Evolutionary conservation across 2,797 vertebrate genomes (phyloP).

Genomic region (Neosalanx taihuensis): DNA sequence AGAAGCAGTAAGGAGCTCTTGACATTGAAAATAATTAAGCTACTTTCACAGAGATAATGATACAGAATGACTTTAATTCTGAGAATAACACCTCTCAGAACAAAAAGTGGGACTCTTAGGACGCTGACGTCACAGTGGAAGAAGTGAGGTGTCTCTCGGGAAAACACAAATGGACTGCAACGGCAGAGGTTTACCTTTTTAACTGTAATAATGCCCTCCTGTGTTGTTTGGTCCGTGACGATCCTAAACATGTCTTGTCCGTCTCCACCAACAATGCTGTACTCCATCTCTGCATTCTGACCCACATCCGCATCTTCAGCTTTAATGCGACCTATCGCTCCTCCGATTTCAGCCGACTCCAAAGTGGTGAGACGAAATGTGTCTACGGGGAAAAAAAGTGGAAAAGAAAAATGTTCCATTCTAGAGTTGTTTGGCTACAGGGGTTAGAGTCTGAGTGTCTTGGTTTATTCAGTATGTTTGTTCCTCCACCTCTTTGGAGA

Average conservation of each 20-base stretch:
- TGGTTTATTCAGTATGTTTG: constrained; percentile 33
- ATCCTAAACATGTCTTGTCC: constrained; percentile 88
- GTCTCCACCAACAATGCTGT: constrained; percentile 81
- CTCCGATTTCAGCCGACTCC: constrained; percentile 86
- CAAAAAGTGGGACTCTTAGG: not conserved
- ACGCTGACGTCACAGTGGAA: not conserved
- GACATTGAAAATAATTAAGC: constrained; percentile 44
- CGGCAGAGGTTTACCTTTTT: constrained; percentile 81
- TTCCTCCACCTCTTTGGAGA: constrained; percentile 37
- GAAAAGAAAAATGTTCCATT: constrained; percentile 21
- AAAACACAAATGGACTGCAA: not conserved
- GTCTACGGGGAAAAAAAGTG: constrained; percentile 68
- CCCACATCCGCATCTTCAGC: constrained; percentile 90
- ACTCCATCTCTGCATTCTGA: constrained; percentile 88
- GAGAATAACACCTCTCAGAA: constrained; percentile 30
- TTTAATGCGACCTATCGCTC: constrained; percentile 87
- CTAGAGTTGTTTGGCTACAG: constrained; percentile 18
- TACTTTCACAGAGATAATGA: constrained; percentile 42
- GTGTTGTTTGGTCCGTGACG: constrained; percentile 87
- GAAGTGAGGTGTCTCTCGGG: not conserved
- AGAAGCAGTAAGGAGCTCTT: constrained; percentile 33
- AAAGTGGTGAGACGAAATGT: constrained; percentile 85
- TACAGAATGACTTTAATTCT: constrained; percentile 37
- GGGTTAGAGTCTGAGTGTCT: constrained; percentile 31
- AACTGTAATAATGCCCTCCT: constrained; percentile 91